phyloP scores from a whole-genome alignment of 2,888 invertebrate genomes.

The Lydus trimaculatus region DNA sequence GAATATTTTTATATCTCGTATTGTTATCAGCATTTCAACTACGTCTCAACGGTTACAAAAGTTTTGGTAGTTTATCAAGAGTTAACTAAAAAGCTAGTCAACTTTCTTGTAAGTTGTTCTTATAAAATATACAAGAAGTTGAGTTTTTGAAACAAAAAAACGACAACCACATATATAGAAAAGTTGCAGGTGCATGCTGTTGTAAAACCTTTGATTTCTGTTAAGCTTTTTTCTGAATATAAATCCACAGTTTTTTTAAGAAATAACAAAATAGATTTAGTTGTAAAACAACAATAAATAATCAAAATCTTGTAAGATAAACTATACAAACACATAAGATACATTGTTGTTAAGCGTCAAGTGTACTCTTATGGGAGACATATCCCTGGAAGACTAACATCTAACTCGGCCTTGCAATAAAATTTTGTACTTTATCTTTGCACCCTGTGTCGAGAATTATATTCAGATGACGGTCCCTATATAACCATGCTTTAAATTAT shows the following conservation, averaged over 20 bases:
- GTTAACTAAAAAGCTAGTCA: neutral
- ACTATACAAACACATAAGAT: constrained; percentile 12
- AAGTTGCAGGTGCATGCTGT: neutral
- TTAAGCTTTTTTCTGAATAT: neutral
- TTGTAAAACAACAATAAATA: neutral
- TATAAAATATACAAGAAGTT: neutral
- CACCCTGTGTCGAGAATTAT: constrained; percentile 20
- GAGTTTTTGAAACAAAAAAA: neutral
- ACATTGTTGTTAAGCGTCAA: constrained; percentile 23
- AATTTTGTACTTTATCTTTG: constrained; percentile 21
- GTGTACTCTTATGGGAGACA: constrained; percentile 23
- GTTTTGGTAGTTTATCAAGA: neutral
- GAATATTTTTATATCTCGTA: neutral
- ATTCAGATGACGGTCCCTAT: constrained; percentile 23
- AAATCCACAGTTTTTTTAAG: too few relatives aligned
- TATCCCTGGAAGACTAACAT: constrained; percentile 20
- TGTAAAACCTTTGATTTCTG: neutral
- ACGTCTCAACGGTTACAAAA: neutral
- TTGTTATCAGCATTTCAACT: neutral
- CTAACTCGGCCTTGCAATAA: constrained; percentile 24
- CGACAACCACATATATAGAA: neutral
- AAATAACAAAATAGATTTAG: neutral
- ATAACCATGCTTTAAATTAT: constrained; percentile 9
- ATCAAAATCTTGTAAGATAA: constrained; percentile 12
- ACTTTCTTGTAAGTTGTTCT: neutral